These are phyloP conservation scores for Protophormia terraenovae DNA, from an alignment of 2,888 invertebrate genomes.

Conservation along the genomic window DNA sequence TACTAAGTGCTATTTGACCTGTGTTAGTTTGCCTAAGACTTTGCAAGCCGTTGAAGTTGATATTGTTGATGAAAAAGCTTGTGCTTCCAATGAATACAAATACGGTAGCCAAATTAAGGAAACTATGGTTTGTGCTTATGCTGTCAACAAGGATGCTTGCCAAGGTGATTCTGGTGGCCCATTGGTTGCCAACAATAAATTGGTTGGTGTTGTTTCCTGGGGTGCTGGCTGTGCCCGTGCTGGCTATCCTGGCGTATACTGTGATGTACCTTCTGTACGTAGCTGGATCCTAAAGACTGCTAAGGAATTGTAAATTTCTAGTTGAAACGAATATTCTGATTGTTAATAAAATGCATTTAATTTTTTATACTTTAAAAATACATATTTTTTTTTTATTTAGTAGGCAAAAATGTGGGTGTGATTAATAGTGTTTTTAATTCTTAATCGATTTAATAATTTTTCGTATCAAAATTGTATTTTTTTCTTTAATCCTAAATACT, in stretches of 20 bases:
- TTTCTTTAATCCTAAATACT: too few species aligned
- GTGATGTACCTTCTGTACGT: slow-evolving; percentile 72
- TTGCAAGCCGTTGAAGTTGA: slow-evolving; percentile 72
- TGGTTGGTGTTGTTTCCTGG: slow-evolving; percentile 80
- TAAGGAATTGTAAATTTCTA: not conserved
- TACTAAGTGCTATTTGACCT: slow-evolving; percentile 68
- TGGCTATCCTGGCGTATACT: slow-evolving; percentile 78
- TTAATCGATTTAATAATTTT: too few species aligned
- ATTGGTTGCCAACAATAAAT: slow-evolving; percentile 71
- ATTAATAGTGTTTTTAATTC: too few species aligned
- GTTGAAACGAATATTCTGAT: not conserved
- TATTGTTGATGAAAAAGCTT: slow-evolving; percentile 67
- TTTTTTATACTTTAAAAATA: not conserved
- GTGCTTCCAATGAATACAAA: slow-evolving; percentile 69
- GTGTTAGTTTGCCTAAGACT: slow-evolving; percentile 65
- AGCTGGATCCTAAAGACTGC: slow-evolving; percentile 71
- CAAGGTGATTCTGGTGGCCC: slow-evolving; percentile 81
- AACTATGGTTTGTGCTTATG: slow-evolving; percentile 76
- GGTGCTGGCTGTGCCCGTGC: slow-evolving; percentile 77
- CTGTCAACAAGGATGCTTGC: slow-evolving; percentile 77
- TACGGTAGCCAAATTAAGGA: slow-evolving; percentile 70
- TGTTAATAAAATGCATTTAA: not conserved
- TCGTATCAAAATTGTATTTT: too few species aligned
- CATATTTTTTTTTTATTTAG: too few species aligned
- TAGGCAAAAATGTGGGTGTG: too few species aligned